These are phyloP conservation scores for Leptonema lineaticorne DNA, from an alignment of 1,140 invertebrate genomes.

Conservation along the genomic window DNA sequence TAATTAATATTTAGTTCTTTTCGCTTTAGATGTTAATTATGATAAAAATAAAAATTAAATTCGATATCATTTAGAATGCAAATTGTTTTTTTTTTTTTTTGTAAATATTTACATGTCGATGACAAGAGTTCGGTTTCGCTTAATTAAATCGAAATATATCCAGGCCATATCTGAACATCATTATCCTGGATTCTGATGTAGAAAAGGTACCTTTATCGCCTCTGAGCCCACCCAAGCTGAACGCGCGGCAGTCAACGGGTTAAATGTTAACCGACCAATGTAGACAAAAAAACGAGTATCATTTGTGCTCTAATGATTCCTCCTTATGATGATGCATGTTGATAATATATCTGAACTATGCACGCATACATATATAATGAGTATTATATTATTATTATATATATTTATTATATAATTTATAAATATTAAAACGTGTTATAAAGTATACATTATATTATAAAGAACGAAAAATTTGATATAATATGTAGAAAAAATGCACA, in stretches of 20 bases:
- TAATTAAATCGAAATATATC: slow-evolving; percentile 8
- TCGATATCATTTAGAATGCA: too few species aligned
- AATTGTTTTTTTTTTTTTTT: too few species aligned
- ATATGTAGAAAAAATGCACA: too few species aligned
- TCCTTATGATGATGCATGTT: neutral
- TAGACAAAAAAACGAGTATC: neutral
- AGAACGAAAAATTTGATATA: too few species aligned
- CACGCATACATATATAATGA: neutral
- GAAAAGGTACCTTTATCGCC: neutral
- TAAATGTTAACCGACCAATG: slow-evolving; percentile 6
- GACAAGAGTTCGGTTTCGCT: slow-evolving; percentile 1
- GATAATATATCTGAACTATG: neutral
- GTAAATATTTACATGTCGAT: neutral
- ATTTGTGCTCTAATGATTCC: slow-evolving; percentile 2
- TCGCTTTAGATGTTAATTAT: too few species aligned
- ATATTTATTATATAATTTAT: too few species aligned
- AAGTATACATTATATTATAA: too few species aligned
- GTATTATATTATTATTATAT: neutral
- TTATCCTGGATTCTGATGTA: slow-evolving; percentile 4
- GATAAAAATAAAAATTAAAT: too few species aligned
- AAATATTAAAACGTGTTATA: too few species aligned
- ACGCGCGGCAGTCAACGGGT: slow-evolving; percentile 10
- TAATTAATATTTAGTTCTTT: too few species aligned
- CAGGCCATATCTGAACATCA: neutral
- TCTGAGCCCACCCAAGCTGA: slow-evolving; percentile 4